Conservation (phyloP, 2,888 invertebrate species). For the Stenodera caucasica region DNA sequence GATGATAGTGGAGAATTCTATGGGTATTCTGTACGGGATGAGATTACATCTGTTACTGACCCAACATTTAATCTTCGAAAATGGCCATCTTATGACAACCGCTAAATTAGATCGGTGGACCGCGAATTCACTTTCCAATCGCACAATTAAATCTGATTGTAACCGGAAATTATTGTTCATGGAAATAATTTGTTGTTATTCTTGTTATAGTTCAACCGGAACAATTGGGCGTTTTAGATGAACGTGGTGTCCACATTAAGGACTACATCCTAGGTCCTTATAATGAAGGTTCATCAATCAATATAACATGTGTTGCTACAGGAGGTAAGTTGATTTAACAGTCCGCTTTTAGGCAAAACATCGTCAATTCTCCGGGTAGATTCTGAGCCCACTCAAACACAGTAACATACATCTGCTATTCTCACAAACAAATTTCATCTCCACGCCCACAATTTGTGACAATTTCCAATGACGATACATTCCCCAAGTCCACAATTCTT, state of each 20-base stretch:
- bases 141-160: not conserved
- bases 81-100: slow-evolving; percentile 38
- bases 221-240: slow-evolving; percentile 76
- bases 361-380: not conserved
- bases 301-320: slow-evolving; percentile 81
- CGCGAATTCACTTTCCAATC: not conserved
- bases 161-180: not conserved
- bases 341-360: slow-evolving; percentile 28
- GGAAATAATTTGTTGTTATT: not conserved
- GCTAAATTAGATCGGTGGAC: slow-evolving; percentile 11
- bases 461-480: not conserved
- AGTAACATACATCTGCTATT: not conserved
- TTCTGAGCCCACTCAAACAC: not conserved
- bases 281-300: slow-evolving; percentile 79
- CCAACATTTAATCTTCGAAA: slow-evolving; percentile 38
- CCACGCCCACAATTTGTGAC: too few species aligned
- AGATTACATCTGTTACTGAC: slow-evolving; percentile 42
- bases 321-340: slow-evolving; percentile 68
- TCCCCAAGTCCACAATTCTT: not conserved
- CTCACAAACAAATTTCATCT: not conserved
- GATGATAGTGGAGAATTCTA: slow-evolving; percentile 29
- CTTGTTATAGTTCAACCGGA: slow-evolving; percentile 76
- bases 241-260: slow-evolving; percentile 74
- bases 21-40: slow-evolving; percentile 35
- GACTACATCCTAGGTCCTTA: slow-evolving; percentile 81